A percentile compares a stretch with the other conserved stretches of the same genome.
These are phyloP conservation scores for Phrynosoma platyrhinos DNA, from an alignment of 2,113 vertebrate genomes.

Conservation along the genomic window DNA sequence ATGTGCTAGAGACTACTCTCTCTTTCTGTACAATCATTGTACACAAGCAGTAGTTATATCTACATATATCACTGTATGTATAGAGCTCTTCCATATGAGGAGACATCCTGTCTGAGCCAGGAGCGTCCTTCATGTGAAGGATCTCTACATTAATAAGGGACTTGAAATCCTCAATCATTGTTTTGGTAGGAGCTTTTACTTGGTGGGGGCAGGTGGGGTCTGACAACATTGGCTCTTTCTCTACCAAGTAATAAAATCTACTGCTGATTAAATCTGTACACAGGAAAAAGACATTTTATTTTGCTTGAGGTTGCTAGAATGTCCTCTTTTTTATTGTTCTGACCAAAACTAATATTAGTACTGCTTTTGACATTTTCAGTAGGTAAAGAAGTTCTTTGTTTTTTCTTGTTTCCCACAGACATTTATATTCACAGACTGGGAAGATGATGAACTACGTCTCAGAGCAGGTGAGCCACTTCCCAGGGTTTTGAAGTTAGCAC, in stretches of 20 bases:
- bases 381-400: background rate
- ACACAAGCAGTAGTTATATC: background rate
- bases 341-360: background rate
- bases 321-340: background rate
- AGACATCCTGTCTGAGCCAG: background rate
- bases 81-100: background rate
- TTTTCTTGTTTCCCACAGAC: constrained; percentile 79
- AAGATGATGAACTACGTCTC: constrained; percentile 86
- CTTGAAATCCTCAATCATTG: background rate
- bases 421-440: constrained; percentile 94
- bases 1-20: too few relatives aligned
- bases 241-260: background rate
- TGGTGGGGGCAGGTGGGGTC: background rate
- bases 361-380: constrained; percentile 13
- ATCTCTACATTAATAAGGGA: background rate
- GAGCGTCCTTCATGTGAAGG: background rate
- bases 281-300: background rate
- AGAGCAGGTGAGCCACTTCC: constrained; percentile 80
- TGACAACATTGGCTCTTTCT: background rate
- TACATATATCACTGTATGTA: background rate
- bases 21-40: background rate
- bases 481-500: background rate
- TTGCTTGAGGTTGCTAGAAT: background rate
- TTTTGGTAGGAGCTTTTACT: background rate
- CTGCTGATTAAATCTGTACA: too few relatives aligned